These are phyloP conservation scores for Amblyteles armatorius DNA, from an alignment of 2,888 invertebrate genomes.

Conservation along the genomic window DNA sequence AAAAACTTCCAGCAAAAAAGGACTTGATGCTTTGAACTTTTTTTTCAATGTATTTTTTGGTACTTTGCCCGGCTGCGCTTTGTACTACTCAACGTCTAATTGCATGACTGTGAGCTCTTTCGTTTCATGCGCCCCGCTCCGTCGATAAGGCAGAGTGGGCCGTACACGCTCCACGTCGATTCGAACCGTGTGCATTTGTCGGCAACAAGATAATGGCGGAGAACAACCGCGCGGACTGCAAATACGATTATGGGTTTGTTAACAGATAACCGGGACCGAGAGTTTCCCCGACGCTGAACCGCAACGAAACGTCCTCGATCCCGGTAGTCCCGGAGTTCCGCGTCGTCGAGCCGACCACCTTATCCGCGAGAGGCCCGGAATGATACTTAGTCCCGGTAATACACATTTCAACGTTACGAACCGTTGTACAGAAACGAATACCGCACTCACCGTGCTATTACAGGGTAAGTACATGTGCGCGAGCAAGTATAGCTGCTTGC, in stretches of 20 bases:
- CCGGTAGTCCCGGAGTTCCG: conserved; percentile 13
- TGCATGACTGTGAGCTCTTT: background rate
- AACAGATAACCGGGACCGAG: conserved; percentile 9
- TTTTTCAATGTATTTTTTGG: no score
- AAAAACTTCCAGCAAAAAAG: no score
- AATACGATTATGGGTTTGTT: conserved; percentile 57
- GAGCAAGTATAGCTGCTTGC: conserved; percentile 4
- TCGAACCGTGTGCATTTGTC: conserved; percentile 22
- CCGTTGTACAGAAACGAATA: conserved; percentile 35
- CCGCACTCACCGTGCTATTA: conserved; percentile 1
- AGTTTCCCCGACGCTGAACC: conserved; percentile 43
- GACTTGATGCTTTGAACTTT: no score
- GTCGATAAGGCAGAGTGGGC: background rate
- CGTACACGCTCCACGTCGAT: conserved; percentile 12
- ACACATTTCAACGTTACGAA: conserved; percentile 25
- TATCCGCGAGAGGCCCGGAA: background rate
- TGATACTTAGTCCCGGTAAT: conserved; percentile 1
- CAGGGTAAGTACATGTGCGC: background rate
- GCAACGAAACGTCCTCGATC: conserved; percentile 21
- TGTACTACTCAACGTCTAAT: background rate
- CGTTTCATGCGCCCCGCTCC: background rate
- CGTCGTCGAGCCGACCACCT: conserved; percentile 10
- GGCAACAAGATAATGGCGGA: conserved; percentile 45
- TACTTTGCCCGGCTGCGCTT: background rate
- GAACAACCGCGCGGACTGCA: conserved; percentile 41